Percentiles rank a stretch among this genome's conserved stretches.
Evolutionary conservation across 2,888 invertebrate genomes (phyloP).

Genomic region (Drosophila diplacantha): DNA sequence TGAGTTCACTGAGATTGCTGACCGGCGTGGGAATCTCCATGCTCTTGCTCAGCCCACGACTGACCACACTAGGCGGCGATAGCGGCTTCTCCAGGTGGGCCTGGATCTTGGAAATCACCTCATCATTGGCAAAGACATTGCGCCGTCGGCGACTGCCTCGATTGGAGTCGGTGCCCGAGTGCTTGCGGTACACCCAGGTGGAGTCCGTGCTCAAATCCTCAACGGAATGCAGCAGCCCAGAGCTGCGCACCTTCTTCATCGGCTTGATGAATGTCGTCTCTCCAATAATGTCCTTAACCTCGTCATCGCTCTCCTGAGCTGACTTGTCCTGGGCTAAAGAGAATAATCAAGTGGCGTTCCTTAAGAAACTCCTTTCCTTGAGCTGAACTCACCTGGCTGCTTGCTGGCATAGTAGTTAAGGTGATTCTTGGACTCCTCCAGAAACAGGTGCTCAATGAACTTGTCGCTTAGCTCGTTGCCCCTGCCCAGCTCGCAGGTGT

Average conservation of each 20-base stretch:
- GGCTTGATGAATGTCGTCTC: slow-evolving; percentile 80
- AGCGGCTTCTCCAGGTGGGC: slow-evolving; percentile 75
- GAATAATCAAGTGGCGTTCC: background rate
- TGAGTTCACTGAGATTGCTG: slow-evolving; percentile 74
- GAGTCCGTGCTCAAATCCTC: slow-evolving; percentile 87
- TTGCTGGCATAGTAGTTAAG: slow-evolving; percentile 76
- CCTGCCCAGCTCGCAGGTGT: slow-evolving; percentile 72
- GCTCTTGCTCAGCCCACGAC: slow-evolving; percentile 77
- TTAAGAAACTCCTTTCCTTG: background rate
- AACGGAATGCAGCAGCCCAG: slow-evolving; percentile 85
- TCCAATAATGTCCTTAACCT: slow-evolving; percentile 80
- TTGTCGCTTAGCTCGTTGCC: slow-evolving; percentile 73
- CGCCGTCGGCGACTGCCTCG: slow-evolving; percentile 77
- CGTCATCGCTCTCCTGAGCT: slow-evolving; percentile 78
- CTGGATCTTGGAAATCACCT: slow-evolving; percentile 76
- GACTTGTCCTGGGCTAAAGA: slow-evolving; percentile 61
- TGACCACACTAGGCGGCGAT: slow-evolving; percentile 73
- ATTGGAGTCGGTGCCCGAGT: slow-evolving; percentile 76
- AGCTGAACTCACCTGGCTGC: slow-evolving; percentile 46
- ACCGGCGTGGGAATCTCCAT: slow-evolving; percentile 78
- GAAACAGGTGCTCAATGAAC: slow-evolving; percentile 77
- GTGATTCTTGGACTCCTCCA: slow-evolving; percentile 78
- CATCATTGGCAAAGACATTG: slow-evolving; percentile 76
- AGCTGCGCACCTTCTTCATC: slow-evolving; percentile 83
- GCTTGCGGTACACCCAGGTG: slow-evolving; percentile 84